These are phyloP conservation scores for Nomia melanderi DNA, from an alignment of 1,140 invertebrate species.

Conservation along the genomic window DNA sequence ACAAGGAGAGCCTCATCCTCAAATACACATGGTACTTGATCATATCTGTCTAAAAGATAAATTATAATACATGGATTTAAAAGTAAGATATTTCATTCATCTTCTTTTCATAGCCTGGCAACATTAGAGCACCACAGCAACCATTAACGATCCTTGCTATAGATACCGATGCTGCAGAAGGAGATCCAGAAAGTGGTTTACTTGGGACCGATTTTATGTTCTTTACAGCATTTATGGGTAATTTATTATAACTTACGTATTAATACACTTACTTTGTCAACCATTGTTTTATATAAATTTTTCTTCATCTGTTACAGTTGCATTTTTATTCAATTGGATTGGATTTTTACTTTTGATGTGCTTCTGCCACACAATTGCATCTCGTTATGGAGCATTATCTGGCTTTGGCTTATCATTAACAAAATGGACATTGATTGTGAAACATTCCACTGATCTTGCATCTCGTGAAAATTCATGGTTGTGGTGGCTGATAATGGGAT, in stretches of 20 bases:
- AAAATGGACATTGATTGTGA: slow-evolving; percentile 97
- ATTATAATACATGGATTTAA: not conserved
- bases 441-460: slow-evolving; percentile 92
- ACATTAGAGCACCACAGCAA: slow-evolving; percentile 81
- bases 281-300: slow-evolving; percentile 24
- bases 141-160: slow-evolving; percentile 87
- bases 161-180: slow-evolving; percentile 85
- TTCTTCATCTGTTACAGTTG: slow-evolving; percentile 82
- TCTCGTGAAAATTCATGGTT: slow-evolving; percentile 93
- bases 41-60: not conserved
- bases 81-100: slow-evolving; percentile 12
- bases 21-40: slow-evolving; percentile 71
- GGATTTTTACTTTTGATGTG: slow-evolving; percentile 95
- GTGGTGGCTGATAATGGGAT: slow-evolving; percentile 94
- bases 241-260: too few relatives aligned
- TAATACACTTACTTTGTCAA: slow-evolving; percentile 1
- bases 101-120: slow-evolving; percentile 75
- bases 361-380: slow-evolving; percentile 96
- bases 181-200: slow-evolving; percentile 88
- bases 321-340: slow-evolving; percentile 97
- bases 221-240: slow-evolving; percentile 92
- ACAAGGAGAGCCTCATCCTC: slow-evolving; percentile 84
- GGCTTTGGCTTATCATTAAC: slow-evolving; percentile 95
- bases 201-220: slow-evolving; percentile 95
- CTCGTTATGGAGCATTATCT: slow-evolving; percentile 94